A percentile compares a stretch with the other conserved stretches of the same genome.
Evolutionary conservation across 1,140 invertebrate genomes (phyloP).

Genomic region (Drosophila paulistorum): DNA sequence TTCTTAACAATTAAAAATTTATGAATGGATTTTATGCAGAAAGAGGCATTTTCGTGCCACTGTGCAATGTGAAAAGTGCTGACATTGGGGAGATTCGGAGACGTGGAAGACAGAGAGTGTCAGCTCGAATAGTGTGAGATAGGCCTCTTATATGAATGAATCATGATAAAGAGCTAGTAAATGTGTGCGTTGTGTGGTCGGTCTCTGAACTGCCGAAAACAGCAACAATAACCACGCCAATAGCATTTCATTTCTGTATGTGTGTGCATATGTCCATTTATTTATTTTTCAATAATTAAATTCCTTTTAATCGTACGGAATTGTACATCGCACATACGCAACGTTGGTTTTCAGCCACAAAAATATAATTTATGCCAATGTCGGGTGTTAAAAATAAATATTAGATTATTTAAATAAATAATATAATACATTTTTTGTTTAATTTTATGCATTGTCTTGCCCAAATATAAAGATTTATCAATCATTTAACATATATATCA

Average conservation of each 20-base stretch:
- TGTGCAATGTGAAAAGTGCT: background rate
- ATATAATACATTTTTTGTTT: too few relatives aligned
- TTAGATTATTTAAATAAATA: background rate
- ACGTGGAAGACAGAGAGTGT: conserved; percentile 22
- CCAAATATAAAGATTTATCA: too few relatives aligned
- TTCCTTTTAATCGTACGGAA: conserved; percentile 8
- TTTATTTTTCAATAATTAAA: conserved; percentile 58
- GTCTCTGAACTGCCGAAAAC: conserved; percentile 34
- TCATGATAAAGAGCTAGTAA: conserved; percentile 57
- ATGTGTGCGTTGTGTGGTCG: conserved; percentile 37
- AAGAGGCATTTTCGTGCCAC: too few relatives aligned
- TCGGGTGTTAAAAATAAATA: background rate
- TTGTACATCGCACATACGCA: background rate
- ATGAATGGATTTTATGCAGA: too few relatives aligned
- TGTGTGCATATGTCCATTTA: background rate
- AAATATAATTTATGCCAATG: background rate
- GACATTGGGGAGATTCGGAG: background rate
- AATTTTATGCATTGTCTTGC: too few relatives aligned
- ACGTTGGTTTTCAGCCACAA: background rate
- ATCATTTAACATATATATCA: too few relatives aligned
- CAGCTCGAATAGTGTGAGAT: conserved; percentile 18
- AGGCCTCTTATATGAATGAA: conserved; percentile 60
- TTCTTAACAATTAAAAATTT: too few relatives aligned
- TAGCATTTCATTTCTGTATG: conserved; percentile 7
- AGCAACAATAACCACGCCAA: conserved; percentile 20